Base-by-base conservation (phyloP, 1,140 invertebrate genomes). In the Tetramorium parvispinum region DNA sequence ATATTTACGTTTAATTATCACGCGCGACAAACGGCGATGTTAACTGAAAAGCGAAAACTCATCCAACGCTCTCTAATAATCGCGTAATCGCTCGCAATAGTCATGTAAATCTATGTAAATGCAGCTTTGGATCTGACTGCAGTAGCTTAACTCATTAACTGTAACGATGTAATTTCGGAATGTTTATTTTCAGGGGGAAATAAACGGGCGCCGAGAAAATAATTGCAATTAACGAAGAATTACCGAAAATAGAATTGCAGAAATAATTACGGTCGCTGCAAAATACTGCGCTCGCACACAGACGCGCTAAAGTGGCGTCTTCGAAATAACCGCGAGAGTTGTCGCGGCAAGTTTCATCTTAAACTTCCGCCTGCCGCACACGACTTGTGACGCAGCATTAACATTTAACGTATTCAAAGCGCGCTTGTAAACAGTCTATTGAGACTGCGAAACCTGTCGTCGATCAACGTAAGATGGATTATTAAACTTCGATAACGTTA, bases 41-140 rank as follows among this genome's bases (percentile, higher is more conserved):
- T 59, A 76, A 76, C 32, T 40, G 53, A 76, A 75, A 75, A 57
- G 32, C 71, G 51, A 75, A 57, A 76, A 59, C 53, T 76, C 73
- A 40, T 76, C 32, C 73, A 6, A 40, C 51, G 32, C 13, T 53
- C n/a, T 13, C 71, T n/a, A 57, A 75, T 68, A 68, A 68, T 49
- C 65, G 40, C 65, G 65, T 68, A 68, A 68, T 68, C 71, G 27
- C 49, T 75, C n/a, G 71, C 53, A 75, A 75, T 75, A 76, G 53
- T 75, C 73, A 59, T 76, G 53, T 75, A 75, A 75, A 75, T 75
- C 51, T 55, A 57, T 75, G 27, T 76, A 76, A 76, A 76, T 76
- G n/a, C 21, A 57, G 32, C 32, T 21, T 37, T 53, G n/a, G 32
- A 55, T 13, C 68, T 71, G 37, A 46, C 65, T 68, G 65, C 43